Evolutionary conservation across 1,140 invertebrate genomes (phyloP), one percentile per base, ranked within the genome.

Genomic region (Steinernema khuongi): DNA sequence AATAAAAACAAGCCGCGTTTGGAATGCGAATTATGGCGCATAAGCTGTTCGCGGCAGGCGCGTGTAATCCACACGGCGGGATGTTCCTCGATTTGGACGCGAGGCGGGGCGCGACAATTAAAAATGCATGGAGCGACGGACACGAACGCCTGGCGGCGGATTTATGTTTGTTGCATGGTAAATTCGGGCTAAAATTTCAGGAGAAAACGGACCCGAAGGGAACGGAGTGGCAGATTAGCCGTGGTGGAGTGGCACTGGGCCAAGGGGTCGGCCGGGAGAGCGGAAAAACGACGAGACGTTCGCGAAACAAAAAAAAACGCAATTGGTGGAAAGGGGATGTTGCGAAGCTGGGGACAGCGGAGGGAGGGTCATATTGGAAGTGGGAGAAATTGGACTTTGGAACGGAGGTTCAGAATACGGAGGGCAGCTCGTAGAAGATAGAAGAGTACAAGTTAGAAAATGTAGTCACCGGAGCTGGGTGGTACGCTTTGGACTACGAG

Each of bases 161-260:
- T 60, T 60, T 22, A 4, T 14, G 50, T 60, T 60, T 60, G 50
- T 60, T 60, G 50, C 50, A 22, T 60, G 50, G 11, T 22, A 26
- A 60, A 60, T 7, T 7, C 22, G 11, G 11, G 7, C 50, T 14
- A 22, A 22, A 60, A 22, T 14, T 60, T 11, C n/a, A 60, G 22
- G 26, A 60, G 50, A 60, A 22, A 60, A 60, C 7, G 14, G 50
- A 26, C 50, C 36, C 7, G 36, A 41, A 26, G 11, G 50, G 50
- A 60, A 22, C 14, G 26, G 50, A 60, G 50, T 60, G 14, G 50
- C 50, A 60, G 50, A 60, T 60, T 60, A 60, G 50, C 50, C 50
- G 50, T 22, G 50, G 50, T 60, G 14, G 50, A 11, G 50, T 60
- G 50, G 2, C 50, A 14, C 50, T 14, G 19, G 36, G 36, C 36